These are phyloP conservation scores for Caenorhabditis sulstoni DNA, from an alignment of 2,888 invertebrate genomes.

Conservation along the genomic window DNA sequence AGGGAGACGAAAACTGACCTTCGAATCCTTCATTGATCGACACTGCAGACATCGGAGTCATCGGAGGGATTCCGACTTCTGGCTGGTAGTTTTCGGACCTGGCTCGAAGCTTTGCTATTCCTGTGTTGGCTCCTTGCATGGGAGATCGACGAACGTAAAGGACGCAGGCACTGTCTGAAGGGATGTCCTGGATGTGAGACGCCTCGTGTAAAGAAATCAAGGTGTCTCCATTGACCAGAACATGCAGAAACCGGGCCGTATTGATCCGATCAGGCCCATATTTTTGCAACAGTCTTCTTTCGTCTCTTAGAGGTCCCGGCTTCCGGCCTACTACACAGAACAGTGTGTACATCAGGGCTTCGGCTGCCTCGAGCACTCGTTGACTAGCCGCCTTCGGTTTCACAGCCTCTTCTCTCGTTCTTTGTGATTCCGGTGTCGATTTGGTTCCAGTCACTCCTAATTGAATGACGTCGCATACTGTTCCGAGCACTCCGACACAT, in stretches of 20 bases:
- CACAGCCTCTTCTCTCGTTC: not conserved
- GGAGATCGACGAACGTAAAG: conserved; percentile 71
- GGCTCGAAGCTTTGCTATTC: conserved; percentile 59
- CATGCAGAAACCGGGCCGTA: conserved; percentile 71
- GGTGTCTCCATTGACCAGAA: conserved; percentile 76
- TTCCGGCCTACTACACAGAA: conserved; percentile 70
- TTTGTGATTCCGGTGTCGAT: conserved; percentile 31
- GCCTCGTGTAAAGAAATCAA: conserved; percentile 77
- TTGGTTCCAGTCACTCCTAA: conserved; percentile 91
- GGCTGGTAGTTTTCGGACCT: conserved; percentile 31
- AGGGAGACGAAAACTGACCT: conserved; percentile 17
- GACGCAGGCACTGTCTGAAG: conserved; percentile 44
- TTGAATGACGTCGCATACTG: conserved; percentile 96
- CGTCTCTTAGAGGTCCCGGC: conserved; percentile 67
- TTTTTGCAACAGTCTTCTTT: conserved; percentile 69
- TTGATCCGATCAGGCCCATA: conserved; percentile 72
- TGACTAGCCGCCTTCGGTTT: conserved; percentile 87
- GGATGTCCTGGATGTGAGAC: conserved; percentile 70
- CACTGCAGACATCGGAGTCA: conserved; percentile 57
- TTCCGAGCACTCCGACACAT: conserved; percentile 93
- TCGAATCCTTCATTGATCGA: conserved; percentile 42
- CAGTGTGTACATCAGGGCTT: conserved; percentile 88
- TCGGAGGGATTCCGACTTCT: conserved; percentile 35
- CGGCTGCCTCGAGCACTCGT: conserved; percentile 97
- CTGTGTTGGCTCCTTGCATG: conserved; percentile 67